Conservation (phyloP, 2,888 invertebrate species). For the Dyspetes luteomarginatus region DNA sequence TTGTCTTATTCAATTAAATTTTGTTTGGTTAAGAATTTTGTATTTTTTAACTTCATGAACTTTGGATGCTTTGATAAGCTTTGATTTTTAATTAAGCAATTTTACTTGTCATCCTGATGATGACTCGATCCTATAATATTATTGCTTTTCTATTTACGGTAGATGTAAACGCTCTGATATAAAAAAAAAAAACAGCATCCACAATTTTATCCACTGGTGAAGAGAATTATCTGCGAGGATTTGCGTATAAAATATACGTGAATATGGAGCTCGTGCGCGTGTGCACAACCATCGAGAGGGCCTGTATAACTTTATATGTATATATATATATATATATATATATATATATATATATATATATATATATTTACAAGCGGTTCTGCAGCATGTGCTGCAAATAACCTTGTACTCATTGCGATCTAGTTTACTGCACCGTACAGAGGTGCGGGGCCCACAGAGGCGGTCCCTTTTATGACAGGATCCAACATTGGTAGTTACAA, state of each 20-base stretch:
- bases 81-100: too few relatives aligned
- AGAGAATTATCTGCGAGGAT: conserved; percentile 20
- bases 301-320: too few relatives aligned
- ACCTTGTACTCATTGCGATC: conserved; percentile 79
- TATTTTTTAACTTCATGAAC: too few relatives aligned
- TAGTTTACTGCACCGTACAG: conserved; percentile 61
- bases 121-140: too few relatives aligned
- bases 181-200: conserved; percentile 44
- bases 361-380: conserved; percentile 65
- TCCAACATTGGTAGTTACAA: conserved; percentile 56
- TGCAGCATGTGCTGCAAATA: conserved; percentile 60
- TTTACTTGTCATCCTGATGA: too few relatives aligned
- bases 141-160: conserved; percentile 50
- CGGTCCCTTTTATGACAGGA: conserved; percentile 72
- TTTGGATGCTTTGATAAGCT: too few relatives aligned
- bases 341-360: too few relatives aligned
- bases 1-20: background rate
- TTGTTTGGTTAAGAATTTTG: background rate
- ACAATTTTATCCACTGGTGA: conserved; percentile 62
- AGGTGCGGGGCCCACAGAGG: conserved; percentile 55
- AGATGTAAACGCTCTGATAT: conserved; percentile 57
- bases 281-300: conserved; percentile 61
- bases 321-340: too few relatives aligned
- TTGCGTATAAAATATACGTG: conserved; percentile 17
- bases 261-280: conserved; percentile 28